Conservation (phyloP, 2,797 vertebrate genomes). For the Alectoris magna region DNA sequence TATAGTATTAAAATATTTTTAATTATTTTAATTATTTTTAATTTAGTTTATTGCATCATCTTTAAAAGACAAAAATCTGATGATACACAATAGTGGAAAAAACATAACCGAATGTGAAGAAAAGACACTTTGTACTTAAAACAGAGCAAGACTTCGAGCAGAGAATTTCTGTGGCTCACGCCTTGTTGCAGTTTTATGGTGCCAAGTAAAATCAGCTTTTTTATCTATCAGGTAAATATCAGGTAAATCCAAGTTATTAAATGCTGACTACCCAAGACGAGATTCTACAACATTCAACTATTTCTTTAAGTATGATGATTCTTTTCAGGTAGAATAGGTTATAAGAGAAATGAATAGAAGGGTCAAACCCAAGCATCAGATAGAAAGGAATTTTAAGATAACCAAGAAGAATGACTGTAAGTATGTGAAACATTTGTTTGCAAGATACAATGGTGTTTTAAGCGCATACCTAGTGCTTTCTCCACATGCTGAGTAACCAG, state of each 20-base stretch:
- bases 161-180: not conserved
- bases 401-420: conserved; percentile 63
- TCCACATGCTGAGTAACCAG: conserved; percentile 85
- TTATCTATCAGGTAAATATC: not conserved
- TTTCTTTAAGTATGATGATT: not conserved
- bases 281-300: not conserved
- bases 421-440: conserved; percentile 78
- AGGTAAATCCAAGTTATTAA: conserved; percentile 46
- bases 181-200: not conserved
- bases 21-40: not conserved
- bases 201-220: conserved; percentile 10
- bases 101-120: not conserved
- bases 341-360: conserved; percentile 49
- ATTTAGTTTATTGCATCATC: not conserved
- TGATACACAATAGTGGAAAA: not conserved
- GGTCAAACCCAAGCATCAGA: conserved; percentile 56
- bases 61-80: not conserved
- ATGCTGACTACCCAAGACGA: not conserved
- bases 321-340: conserved; percentile 38
- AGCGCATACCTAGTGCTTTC: conserved; percentile 83
- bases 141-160: not conserved
- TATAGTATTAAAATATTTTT: not conserved
- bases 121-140: not conserved
- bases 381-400: conserved; percentile 58
- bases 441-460: conserved; percentile 82